Percentiles rank a stretch among this genome's conserved stretches.
These are phyloP conservation scores for Eupithecia dodoneata DNA, from an alignment of 2,888 invertebrate species.

Conservation along the genomic window DNA sequence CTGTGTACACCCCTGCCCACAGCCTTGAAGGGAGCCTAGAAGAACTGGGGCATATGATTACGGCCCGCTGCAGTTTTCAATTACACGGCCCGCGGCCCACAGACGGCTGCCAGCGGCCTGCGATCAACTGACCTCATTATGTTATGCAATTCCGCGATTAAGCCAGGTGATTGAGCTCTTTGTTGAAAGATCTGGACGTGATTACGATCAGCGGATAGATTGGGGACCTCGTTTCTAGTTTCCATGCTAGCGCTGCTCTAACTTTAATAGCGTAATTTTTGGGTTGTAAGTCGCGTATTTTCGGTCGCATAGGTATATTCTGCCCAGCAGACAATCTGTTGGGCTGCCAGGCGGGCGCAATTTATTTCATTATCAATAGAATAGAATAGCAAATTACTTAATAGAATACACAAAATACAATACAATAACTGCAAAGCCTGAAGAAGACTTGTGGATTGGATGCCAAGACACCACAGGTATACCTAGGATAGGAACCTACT, in stretches of 20 bases:
- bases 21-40: slow-evolving; percentile 20
- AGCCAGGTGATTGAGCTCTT: slow-evolving; percentile 26
- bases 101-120: slow-evolving; percentile 9
- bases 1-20: neutral
- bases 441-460: no score
- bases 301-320: no score
- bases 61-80: slow-evolving; percentile 36
- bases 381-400: no score
- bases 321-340: no score
- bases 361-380: no score
- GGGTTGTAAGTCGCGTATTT: no score
- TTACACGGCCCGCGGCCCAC: slow-evolving; percentile 24
- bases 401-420: no score
- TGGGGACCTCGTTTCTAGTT: neutral
- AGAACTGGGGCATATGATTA: slow-evolving; percentile 37
- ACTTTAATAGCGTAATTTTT: neutral
- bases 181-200: slow-evolving; percentile 2
- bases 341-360: no score
- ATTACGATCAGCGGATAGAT: neutral
- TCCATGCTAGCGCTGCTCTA: neutral
- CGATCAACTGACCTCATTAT: slow-evolving; percentile 30
- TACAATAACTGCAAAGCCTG: neutral
- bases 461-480: neutral
- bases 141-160: slow-evolving; percentile 25
- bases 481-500: neutral